Evolutionary conservation across 35 echinoderm and acorn worm species (phyloP).

Genomic region (Eucidaris tribuloides): DNA sequence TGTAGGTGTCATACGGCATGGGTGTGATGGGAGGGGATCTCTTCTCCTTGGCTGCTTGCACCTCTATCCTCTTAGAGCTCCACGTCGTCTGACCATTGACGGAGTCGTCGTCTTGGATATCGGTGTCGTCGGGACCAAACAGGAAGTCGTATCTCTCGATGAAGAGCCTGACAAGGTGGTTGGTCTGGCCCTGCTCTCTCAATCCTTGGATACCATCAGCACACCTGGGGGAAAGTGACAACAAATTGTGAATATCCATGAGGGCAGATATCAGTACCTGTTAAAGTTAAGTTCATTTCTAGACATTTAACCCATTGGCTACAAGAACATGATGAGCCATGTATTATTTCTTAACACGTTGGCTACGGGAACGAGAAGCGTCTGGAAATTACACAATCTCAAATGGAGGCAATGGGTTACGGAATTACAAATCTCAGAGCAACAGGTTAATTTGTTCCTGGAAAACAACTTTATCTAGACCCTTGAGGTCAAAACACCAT

Average conservation of each 20-base stretch:
- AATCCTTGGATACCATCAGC: conserved; percentile 72
- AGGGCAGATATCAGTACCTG: too few relatives aligned
- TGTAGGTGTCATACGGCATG: conserved; percentile 52
- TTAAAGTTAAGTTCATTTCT: too few relatives aligned
- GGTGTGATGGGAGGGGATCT: conserved; percentile 78
- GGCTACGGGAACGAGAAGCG: not conserved
- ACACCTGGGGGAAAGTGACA: conserved; percentile 86
- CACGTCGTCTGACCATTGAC: not conserved
- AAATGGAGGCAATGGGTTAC: too few relatives aligned
- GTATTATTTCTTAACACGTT: not conserved
- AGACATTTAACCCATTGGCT: too few relatives aligned
- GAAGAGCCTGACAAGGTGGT: conserved; percentile 65
- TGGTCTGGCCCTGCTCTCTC: conserved; percentile 84
- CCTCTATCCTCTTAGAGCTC: conserved; percentile 79
- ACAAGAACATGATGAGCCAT: too few relatives aligned
- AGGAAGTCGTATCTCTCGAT: conserved; percentile 76
- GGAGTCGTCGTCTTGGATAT: not conserved
- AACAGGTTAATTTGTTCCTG: too few relatives aligned
- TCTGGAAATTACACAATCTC: not conserved
- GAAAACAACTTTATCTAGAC: too few relatives aligned
- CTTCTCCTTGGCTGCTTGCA: conserved; percentile 72
- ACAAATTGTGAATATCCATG: too few relatives aligned
- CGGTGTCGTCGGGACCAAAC: conserved; percentile 30
- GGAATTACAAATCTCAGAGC: too few relatives aligned
- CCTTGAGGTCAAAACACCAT: too few relatives aligned